Evolutionary conservation across 2,888 invertebrate genomes (phyloP), one percentile per base, ranked within the genome.

Genomic region (Harpalus rufipes): DNA sequence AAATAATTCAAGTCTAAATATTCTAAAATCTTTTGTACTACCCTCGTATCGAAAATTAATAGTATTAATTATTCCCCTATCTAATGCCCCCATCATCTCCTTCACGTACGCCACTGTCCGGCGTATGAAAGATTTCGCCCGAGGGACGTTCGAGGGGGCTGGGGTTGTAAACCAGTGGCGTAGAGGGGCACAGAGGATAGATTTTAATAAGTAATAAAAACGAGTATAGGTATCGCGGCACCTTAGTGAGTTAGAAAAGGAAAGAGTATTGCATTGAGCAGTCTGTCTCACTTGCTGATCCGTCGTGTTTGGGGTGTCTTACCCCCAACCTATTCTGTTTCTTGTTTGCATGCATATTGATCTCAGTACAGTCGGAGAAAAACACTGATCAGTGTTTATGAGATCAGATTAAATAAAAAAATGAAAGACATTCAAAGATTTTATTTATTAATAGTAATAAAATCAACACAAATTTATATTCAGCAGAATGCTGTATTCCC

Each of bases 121-220:
- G 51, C 25, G 84, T 84, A 76, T 84, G 78, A 84, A 84, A 84
- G 84, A 84, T 84, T 84, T 84, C 25, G 84, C 84, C 84, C 84
- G 25, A 63, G 84, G 84, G 84, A 84, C 32, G 83, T 78, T 41
- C 21, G 44, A 51, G 58, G 25, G 76, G n/a, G 21, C 18, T 76
- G 59, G 83, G 63, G 78, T 51, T 78, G 44, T 61, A 84, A 82
- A 86, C 84, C 85, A 86, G 85, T 84, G 80, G 81, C 63, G 86
- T 58, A 51, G 63, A 74, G 84, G 85, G 85, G 74, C 61, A 81
- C 59, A 84, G 86, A 78, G 84, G 86, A 86, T 87, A 86, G 87
- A 86, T 87, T 86, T 87, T 87, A 87, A 87, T 87, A 87, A 87
- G 86, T 87, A 87, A 87, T 87, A 87, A 87, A 87, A 87, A 86